These are phyloP conservation scores for Megathymus violae DNA, from an alignment of 1,140 invertebrate genomes.

Conservation along the genomic window DNA sequence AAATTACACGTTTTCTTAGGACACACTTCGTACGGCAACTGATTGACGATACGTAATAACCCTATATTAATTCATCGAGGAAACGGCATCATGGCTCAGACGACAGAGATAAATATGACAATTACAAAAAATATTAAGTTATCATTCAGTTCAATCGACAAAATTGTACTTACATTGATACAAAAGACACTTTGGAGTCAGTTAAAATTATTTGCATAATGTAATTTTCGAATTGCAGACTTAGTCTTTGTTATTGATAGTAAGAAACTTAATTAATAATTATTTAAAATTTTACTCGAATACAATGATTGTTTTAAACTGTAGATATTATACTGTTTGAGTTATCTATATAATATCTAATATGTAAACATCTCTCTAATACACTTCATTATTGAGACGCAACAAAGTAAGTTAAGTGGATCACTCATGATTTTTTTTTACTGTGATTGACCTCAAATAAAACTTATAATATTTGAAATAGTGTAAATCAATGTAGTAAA, in stretches of 20 bases:
- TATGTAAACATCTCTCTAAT: too few species aligned
- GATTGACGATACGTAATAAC: constrained; percentile 68
- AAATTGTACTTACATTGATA: constrained; percentile 5
- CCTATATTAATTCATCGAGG: constrained; percentile 56
- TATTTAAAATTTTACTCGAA: too few species aligned
- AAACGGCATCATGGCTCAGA: constrained; percentile 43
- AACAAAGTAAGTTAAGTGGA: too few species aligned
- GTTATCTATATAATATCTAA: too few species aligned
- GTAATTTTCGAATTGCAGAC: constrained; percentile 28
- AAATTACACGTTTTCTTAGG: constrained; percentile 70
- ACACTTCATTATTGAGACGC: too few species aligned
- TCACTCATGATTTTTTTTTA: too few species aligned
- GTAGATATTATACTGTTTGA: too few species aligned
- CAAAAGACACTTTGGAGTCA: neutral
- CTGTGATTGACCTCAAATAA: too few species aligned
- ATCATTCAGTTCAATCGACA: neutral
- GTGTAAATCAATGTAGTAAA: too few species aligned
- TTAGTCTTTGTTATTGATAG: constrained; percentile 24
- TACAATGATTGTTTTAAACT: too few species aligned
- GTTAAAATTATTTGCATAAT: constrained; percentile 18
- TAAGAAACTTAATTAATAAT: constrained; percentile 7
- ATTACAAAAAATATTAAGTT: constrained; percentile 8
- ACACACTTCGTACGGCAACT: constrained; percentile 59
- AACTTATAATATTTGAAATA: too few species aligned
- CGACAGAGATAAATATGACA: constrained; percentile 57